These are phyloP conservation scores for Drosophila flavopinicola DNA, from an alignment of 2,888 invertebrate species.

Conservation along the genomic window DNA sequence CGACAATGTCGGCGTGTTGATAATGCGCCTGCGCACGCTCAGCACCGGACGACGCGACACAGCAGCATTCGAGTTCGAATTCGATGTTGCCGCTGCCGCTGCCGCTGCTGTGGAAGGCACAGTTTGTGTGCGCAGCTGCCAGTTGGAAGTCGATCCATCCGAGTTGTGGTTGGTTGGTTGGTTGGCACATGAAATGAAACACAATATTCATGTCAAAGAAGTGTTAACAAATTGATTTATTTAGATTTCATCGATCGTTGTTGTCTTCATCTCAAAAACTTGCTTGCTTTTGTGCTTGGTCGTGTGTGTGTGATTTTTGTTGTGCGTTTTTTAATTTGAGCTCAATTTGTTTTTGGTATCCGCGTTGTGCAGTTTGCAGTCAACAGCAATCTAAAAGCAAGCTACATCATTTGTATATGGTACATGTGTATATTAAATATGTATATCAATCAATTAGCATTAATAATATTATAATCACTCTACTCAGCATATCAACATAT, in stretches of 20 bases:
- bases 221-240: background rate
- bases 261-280: constrained; percentile 14
- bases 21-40: constrained; percentile 82
- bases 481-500: constrained; percentile 1
- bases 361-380: constrained; percentile 33
- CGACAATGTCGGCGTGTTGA: constrained; percentile 60
- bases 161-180: constrained; percentile 4
- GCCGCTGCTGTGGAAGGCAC: constrained; percentile 41
- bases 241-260: constrained; percentile 3
- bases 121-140: constrained; percentile 55
- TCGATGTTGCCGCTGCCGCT: constrained; percentile 38
- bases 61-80: constrained; percentile 21
- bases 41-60: constrained; percentile 81
- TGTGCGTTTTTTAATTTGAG: constrained; percentile 15
- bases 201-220: constrained; percentile 8
- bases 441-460: constrained; percentile 2
- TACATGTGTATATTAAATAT: background rate
- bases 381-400: constrained; percentile 38
- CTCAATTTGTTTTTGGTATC: constrained; percentile 14
- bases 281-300: constrained; percentile 30
- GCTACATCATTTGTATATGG: constrained; percentile 17
- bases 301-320: no score
- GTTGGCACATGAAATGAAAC: constrained; percentile 35
- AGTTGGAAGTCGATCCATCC: constrained; percentile 28
- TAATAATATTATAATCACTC: constrained; percentile 8